These are phyloP conservation scores for Drosophila tsacasi DNA, from an alignment of 1,140 invertebrate genomes.

Conservation along the genomic window DNA sequence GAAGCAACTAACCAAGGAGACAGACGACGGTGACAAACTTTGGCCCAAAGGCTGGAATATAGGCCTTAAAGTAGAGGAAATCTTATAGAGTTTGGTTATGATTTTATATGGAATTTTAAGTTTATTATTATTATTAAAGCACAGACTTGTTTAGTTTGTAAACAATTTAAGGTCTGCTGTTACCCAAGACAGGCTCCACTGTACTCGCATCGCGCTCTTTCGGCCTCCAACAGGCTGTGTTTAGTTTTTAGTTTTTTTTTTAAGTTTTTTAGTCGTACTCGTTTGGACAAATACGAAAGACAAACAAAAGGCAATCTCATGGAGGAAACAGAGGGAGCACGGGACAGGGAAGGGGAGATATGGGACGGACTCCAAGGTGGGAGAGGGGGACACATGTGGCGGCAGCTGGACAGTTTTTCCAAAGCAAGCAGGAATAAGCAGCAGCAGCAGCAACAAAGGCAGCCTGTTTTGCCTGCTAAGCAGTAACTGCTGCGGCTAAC, in stretches of 20 bases:
- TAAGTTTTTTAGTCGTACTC: conserved; percentile 61
- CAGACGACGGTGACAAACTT: conserved; percentile 34
- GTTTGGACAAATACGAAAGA: conserved; percentile 64
- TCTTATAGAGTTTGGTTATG: background rate
- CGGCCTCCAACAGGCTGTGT: conserved; percentile 66
- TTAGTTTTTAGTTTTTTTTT: conserved; percentile 55
- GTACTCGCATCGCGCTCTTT: conserved; percentile 31
- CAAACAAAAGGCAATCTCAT: conserved; percentile 50
- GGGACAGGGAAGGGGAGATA: background rate
- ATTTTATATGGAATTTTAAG: background rate
- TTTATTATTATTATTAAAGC: background rate
- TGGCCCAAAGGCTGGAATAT: conserved; percentile 5
- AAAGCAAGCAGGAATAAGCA: conserved; percentile 34
- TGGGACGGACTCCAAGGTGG: conserved; percentile 2
- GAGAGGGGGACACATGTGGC: conserved; percentile 40
- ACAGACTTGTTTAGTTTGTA: background rate
- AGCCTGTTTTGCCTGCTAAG: conserved; percentile 45
- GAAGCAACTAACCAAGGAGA: conserved; percentile 37
- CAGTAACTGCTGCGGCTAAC: conserved; percentile 28
- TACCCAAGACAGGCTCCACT: conserved; percentile 20
- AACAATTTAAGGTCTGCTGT: no score
- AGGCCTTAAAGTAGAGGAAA: background rate
- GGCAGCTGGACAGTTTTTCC: conserved; percentile 57
- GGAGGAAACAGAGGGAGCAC: conserved; percentile 4
- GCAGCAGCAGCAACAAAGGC: conserved; percentile 20